These are phyloP conservation scores for Lumbricus terrestris DNA, from an alignment of 2,888 invertebrate genomes.

Conservation along the genomic window DNA sequence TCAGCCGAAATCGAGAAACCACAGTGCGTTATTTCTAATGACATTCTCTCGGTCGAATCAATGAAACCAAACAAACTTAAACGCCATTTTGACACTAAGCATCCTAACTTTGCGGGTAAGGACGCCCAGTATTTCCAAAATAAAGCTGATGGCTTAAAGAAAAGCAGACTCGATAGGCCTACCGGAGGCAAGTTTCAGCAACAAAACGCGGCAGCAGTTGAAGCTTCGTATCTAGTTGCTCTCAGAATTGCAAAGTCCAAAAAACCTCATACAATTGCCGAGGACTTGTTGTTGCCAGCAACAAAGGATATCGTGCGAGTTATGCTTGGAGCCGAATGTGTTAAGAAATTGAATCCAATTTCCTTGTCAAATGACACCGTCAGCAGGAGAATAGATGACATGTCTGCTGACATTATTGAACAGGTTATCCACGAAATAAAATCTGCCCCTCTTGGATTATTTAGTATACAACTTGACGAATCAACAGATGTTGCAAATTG, in stretches of 20 bases:
- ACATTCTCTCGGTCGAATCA: constrained; percentile 21
- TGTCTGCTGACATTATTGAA: not conserved
- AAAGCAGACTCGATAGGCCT: constrained; percentile 23
- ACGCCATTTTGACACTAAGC: constrained; percentile 15
- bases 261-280: constrained; percentile 23
- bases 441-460: not conserved
- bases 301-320: constrained; percentile 13
- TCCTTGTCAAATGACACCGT: constrained; percentile 10
- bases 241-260: constrained; percentile 18
- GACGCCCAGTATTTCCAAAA: constrained; percentile 3
- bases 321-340: constrained; percentile 9
- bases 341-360: constrained; percentile 11
- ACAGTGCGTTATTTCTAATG: constrained; percentile 15
- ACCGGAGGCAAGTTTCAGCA: constrained; percentile 14
- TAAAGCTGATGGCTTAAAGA: constrained; percentile 22
- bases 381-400: constrained; percentile 5
- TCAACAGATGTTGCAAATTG: not conserved
- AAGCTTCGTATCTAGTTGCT: constrained; percentile 20
- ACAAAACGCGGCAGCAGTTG: constrained; percentile 18
- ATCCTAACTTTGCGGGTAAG: constrained; percentile 17
- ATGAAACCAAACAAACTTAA: constrained; percentile 20
- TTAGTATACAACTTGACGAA: not conserved
- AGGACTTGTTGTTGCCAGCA: constrained; percentile 19
- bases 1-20: not conserved
- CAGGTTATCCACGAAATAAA: not conserved